A percentile compares a stretch with the other conserved stretches of the same genome.
Conservation (phyloP, 2,113 vertebrate genomes). For the Egretta garzetta region DNA sequence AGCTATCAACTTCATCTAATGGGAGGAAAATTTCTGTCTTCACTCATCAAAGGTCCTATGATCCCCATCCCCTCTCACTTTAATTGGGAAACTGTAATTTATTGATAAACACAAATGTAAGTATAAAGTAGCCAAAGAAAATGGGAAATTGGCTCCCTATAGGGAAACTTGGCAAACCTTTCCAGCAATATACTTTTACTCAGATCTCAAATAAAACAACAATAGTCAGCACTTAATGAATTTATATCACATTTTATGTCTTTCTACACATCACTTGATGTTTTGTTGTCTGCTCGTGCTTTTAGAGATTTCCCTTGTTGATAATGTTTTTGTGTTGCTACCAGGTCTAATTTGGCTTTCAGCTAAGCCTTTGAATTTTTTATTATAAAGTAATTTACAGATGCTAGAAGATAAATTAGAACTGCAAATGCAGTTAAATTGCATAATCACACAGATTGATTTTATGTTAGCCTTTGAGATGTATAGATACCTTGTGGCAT, state of each 20-base stretch:
- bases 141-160: not conserved
- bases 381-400: conserved; percentile 81
- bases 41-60: not conserved
- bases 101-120: not conserved
- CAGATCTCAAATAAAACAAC: conserved; percentile 56
- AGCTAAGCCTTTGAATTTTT: conserved; percentile 78
- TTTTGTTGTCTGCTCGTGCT: conserved; percentile 59
- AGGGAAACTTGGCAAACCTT: not conserved
- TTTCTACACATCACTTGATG: conserved; percentile 57
- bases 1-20: not conserved
- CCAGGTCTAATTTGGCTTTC: conserved; percentile 71
- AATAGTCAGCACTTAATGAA: conserved; percentile 66
- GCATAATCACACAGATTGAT: conserved; percentile 76
- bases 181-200: conserved; percentile 48
- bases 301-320: conserved; percentile 73
- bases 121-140: not conserved
- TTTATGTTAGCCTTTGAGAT: conserved; percentile 78
- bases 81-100: not conserved
- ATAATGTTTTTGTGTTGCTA: conserved; percentile 69
- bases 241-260: conserved; percentile 67
- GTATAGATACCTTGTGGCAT: conserved; percentile 74
- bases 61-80: not conserved
- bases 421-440: conserved; percentile 78
- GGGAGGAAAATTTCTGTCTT: not conserved
- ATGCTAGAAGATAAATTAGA: conserved; percentile 78